A percentile compares a stretch with the other conserved stretches of the same genome.
Evolutionary conservation across 2,888 invertebrate genomes (phyloP).

Genomic region (Marronus borbonicus): DNA sequence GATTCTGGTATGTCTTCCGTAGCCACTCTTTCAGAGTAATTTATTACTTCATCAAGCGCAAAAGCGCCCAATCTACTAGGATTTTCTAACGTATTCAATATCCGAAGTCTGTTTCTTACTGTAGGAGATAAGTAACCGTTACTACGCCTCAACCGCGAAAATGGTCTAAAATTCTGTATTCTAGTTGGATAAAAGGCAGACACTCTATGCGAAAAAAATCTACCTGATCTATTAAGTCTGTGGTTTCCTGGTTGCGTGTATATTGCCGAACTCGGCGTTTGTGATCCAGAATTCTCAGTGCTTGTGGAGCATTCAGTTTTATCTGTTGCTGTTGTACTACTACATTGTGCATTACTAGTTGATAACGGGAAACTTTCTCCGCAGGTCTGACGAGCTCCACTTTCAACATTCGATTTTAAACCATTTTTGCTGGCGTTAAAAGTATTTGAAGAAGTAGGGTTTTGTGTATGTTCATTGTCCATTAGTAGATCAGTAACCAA

Average conservation of each 20-base stretch:
- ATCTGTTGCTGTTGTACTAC: conserved; percentile 24
- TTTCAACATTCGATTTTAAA: neutral
- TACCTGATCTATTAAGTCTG: conserved; percentile 6
- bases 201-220: conserved; percentile 63
- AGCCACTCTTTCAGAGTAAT: conserved; percentile 66
- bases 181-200: conserved; percentile 67
- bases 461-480: conserved; percentile 51
- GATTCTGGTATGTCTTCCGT: conserved; percentile 62
- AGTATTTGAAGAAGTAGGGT: conserved; percentile 8
- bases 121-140: conserved; percentile 48
- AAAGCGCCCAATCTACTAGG: conserved; percentile 53
- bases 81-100: conserved; percentile 42
- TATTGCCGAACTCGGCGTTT: conserved; percentile 60
- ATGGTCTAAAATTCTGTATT: conserved; percentile 59
- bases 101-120: conserved; percentile 49
- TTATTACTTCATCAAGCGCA: conserved; percentile 66
- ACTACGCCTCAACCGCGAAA: conserved; percentile 53
- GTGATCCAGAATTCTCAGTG: conserved; percentile 53
- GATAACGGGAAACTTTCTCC: conserved; percentile 46
- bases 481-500: conserved; percentile 61
- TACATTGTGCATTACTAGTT: conserved; percentile 3
- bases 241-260: conserved; percentile 57
- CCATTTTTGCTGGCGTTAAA: conserved; percentile 18
- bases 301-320: conserved; percentile 51
- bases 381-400: conserved; percentile 53